Percentiles rank a stretch among this genome's conserved stretches.
Conservation (phyloP, 64 coral and sea anemone genomes). For the Hydrozoanthus tunicans region DNA sequence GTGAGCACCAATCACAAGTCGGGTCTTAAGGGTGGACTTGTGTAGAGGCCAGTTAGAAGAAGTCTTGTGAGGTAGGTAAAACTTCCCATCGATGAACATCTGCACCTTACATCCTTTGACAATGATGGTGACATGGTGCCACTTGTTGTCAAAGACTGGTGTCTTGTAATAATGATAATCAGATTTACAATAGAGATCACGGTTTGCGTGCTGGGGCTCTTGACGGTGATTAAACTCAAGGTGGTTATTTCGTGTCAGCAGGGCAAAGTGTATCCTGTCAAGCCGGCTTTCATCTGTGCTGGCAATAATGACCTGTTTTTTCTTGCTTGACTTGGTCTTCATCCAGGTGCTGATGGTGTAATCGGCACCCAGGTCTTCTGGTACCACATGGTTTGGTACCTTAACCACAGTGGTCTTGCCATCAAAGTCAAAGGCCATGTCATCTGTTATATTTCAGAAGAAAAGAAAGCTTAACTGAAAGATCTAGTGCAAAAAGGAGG, state of each 20-base stretch:
- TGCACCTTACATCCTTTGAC: constrained; percentile 67
- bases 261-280: constrained; percentile 83
- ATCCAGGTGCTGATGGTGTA: constrained; percentile 88
- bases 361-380: constrained; percentile 69
- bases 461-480: not conserved
- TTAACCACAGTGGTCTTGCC: constrained; percentile 63
- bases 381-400: constrained; percentile 57
- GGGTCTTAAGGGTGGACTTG: constrained; percentile 68
- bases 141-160: constrained; percentile 70
- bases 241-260: constrained; percentile 44
- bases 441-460: constrained; percentile 25
- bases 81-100: constrained; percentile 75
- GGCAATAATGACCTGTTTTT: constrained; percentile 71
- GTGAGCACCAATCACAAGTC: constrained; percentile 66
- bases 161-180: constrained; percentile 73
- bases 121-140: constrained; percentile 75
- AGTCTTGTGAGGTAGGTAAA: constrained; percentile 14
- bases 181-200: constrained; percentile 78
- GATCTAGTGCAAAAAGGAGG: not conserved
- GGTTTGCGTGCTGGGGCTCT: constrained; percentile 68
- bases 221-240: constrained; percentile 70
- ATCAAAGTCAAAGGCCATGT: constrained; percentile 65
- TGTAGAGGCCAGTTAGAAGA: constrained; percentile 79
- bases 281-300: constrained; percentile 71
- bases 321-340: constrained; percentile 38